A percentile compares a stretch with the other conserved stretches of the same genome.
Evolutionary conservation across 2,113 vertebrate species (phyloP).

Genomic region (Myrmecobius fasciatus): DNA sequence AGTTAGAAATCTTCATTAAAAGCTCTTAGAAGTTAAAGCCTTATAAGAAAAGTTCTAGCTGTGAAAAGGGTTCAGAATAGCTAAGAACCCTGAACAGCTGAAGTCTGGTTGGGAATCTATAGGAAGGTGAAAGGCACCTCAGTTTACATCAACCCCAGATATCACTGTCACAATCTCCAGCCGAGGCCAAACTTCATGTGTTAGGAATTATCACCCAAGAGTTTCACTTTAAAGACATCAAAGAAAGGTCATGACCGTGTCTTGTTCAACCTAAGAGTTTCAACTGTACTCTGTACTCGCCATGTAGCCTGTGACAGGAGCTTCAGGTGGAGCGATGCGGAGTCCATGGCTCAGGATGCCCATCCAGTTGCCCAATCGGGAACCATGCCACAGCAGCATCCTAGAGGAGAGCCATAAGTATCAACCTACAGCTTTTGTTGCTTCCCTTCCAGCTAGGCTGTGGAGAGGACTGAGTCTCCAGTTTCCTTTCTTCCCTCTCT

Average conservation of each 20-base stretch:
- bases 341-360: conserved; percentile 92
- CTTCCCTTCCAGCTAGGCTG: not conserved
- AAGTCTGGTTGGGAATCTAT: not conserved
- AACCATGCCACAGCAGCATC: conserved; percentile 93
- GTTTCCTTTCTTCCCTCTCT: not conserved
- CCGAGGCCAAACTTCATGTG: not conserved
- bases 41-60: not conserved
- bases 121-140: not conserved
- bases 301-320: conserved; percentile 94
- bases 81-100: not conserved
- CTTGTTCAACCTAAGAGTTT: not conserved
- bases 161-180: not conserved
- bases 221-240: not conserved
- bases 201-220: not conserved
- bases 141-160: not conserved
- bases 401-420: conserved; percentile 77
- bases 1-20: not conserved
- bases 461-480: not conserved
- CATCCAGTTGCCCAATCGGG: conserved; percentile 92
- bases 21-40: not conserved
- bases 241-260: not conserved
- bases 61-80: not conserved
- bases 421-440: conserved; percentile 1
- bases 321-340: conserved; percentile 91
- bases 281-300: conserved; percentile 82